Evolutionary conservation across 1,140 invertebrate genomes (phyloP), one percentile per base, ranked within the genome.

Genomic region (Pantala flavescens): DNA sequence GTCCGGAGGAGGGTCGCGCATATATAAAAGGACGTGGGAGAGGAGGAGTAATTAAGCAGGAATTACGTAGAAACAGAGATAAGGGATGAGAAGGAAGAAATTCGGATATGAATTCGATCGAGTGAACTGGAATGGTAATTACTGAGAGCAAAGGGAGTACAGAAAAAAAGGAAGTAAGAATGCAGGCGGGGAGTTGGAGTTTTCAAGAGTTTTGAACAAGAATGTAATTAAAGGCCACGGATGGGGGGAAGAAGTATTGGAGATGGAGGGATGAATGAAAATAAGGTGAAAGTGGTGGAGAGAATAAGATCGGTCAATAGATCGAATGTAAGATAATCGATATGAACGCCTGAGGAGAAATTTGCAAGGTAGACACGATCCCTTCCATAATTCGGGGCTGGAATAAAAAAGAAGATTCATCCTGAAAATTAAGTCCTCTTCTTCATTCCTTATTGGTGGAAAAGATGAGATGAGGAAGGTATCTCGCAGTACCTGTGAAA

Each of bases 161-260:
- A 21, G 49, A 63, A 63, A 63, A 63, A 63, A 36, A 21, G 49
- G 49, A 36, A 36, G 28, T 63, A 63, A 63, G 49, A 63, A 63
- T 63, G 49, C 49, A 63, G n/a, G 49, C 14, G 49, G 49, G 49
- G 49, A 63, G 49, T 16, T 16, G 49, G 49, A 21, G 49, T 19
- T 63, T 63, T 63, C 49, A 21, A 63, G 49, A 63, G 49, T 63
- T 63, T 21, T 63, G 49, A 63, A 63, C 49, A 63, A 63, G 49
- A 63, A 63, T 63, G 49, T 63, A 63, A 63, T 63, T 63, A 63
- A 63, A 63, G 49, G n/a, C 49, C 49, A 5, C 49, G 49, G n/a
- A 19, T 36, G 28, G 49, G n/a, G 49, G 49, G 49, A 5, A 21
- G 12, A 3, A 63, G 49, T 21, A 12, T 3, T 5, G 49, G 49